phyloP scores from a whole-genome alignment of 2,797 vertebrate genomes.

The Clarias platycephalus region DNA sequence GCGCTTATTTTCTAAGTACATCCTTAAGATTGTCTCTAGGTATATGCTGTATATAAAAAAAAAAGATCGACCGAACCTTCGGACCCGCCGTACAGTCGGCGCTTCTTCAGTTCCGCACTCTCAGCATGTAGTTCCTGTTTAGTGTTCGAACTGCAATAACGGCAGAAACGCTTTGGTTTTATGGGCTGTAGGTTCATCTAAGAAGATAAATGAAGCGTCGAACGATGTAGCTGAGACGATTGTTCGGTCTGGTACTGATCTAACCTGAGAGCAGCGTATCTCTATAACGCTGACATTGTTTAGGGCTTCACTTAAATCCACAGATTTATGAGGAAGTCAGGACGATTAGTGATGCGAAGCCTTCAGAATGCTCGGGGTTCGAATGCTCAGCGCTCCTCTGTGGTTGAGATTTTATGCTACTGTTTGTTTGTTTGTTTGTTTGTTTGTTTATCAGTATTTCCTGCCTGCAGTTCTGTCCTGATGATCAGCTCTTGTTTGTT shows the following conservation, averaged over 20 bases:
- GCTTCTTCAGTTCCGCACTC: background rate
- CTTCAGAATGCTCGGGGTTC: background rate
- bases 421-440: background rate
- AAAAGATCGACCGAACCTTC: background rate
- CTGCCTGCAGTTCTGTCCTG: background rate
- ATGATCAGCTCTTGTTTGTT: conserved; percentile 8
- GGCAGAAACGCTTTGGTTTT: background rate
- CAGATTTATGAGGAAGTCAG: background rate
- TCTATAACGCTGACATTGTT: background rate
- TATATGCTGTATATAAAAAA: background rate
- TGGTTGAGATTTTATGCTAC: background rate
- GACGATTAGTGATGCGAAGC: background rate
- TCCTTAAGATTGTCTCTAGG: background rate
- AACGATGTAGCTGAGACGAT: background rate
- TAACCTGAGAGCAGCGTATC: background rate
- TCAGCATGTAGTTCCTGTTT: background rate
- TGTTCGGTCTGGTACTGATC: background rate
- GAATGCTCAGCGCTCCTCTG: background rate
- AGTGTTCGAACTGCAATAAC: background rate
- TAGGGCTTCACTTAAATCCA: background rate
- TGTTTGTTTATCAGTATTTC: background rate
- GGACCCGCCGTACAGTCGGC: background rate
- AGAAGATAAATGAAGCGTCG: background rate
- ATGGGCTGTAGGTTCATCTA: background rate
- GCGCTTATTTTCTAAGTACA: too few relatives aligned